phyloP scores from a whole-genome alignment of 2,113 vertebrate species.

The Myxocyprinus asiaticus region DNA sequence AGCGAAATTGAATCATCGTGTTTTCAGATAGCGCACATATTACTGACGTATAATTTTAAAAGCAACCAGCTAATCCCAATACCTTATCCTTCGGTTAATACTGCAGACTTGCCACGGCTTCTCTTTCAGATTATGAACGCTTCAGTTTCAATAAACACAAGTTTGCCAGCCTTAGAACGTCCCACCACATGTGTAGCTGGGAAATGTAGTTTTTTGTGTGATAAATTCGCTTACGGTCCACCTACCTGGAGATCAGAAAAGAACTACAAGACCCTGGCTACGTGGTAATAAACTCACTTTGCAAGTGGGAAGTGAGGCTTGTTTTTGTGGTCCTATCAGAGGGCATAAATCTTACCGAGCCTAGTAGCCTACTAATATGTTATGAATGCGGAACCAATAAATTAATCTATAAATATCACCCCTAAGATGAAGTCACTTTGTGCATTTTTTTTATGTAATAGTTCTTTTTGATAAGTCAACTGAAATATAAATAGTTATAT shows the following conservation, averaged over 20 bases:
- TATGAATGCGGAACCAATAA: not conserved
- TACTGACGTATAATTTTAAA: not conserved
- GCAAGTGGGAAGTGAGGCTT: not conserved
- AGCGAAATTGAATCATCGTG: not conserved
- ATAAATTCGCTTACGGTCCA: too few species aligned
- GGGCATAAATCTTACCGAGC: too few species aligned
- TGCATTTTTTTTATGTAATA: too few species aligned
- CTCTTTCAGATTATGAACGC: conserved; percentile 8
- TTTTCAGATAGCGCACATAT: not conserved
- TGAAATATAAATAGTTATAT: too few species aligned
- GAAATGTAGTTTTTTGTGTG: conserved; percentile 16
- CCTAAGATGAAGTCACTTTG: too few species aligned
- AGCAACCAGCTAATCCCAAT: not conserved
- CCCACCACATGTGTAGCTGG: not conserved
- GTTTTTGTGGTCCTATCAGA: conserved; percentile 18
- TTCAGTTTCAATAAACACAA: conserved; percentile 34
- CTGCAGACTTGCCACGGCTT: not conserved
- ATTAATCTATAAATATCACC: too few species aligned
- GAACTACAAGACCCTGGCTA: conserved; percentile 22
- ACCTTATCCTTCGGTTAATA: conserved; percentile 10
- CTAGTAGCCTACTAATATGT: not conserved
- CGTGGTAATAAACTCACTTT: not conserved
- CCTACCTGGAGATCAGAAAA: not conserved
- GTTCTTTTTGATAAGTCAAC: too few species aligned
- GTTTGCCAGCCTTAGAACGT: conserved; percentile 8